Evolutionary conservation across 2,797 vertebrate genomes (phyloP).

Genomic region (Rhodeus uyekii): DNA sequence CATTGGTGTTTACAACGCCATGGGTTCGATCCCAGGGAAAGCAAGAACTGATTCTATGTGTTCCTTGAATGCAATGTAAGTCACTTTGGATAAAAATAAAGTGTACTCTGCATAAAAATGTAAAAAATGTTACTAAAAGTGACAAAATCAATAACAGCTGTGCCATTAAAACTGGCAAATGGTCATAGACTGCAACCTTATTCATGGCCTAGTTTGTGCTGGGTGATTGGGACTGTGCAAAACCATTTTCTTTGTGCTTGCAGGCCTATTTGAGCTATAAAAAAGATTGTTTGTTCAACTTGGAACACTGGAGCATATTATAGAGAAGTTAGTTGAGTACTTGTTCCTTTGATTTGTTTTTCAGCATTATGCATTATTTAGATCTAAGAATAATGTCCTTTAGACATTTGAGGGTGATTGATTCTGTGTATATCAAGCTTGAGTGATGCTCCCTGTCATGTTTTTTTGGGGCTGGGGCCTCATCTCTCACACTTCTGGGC

Average conservation of each 20-base stretch:
- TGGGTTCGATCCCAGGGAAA: no score
- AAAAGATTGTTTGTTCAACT: not conserved
- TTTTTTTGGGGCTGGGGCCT: not conserved
- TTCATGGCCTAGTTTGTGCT: not conserved
- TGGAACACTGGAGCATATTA: not conserved
- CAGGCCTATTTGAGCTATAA: not conserved
- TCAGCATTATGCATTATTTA: not conserved
- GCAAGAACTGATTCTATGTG: no score
- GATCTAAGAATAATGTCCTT: not conserved
- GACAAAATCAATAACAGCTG: not conserved
- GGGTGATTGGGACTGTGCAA: not conserved
- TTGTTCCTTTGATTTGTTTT: not conserved
- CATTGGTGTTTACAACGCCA: no score
- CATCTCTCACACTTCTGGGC: not conserved
- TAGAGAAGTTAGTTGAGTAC: not conserved
- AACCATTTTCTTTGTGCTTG: not conserved
- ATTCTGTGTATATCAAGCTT: not conserved
- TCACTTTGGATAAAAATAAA: no score
- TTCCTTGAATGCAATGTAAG: no score
- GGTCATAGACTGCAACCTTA: not conserved
- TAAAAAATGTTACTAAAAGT: no score
- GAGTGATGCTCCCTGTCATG: not conserved
- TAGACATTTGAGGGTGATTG: not conserved
- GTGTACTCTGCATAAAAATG: no score
- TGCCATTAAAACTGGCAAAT: not conserved